These are phyloP conservation scores for Eulemur mongoz DNA, from an alignment of 2,797 vertebrate species.

Conservation along the genomic window DNA sequence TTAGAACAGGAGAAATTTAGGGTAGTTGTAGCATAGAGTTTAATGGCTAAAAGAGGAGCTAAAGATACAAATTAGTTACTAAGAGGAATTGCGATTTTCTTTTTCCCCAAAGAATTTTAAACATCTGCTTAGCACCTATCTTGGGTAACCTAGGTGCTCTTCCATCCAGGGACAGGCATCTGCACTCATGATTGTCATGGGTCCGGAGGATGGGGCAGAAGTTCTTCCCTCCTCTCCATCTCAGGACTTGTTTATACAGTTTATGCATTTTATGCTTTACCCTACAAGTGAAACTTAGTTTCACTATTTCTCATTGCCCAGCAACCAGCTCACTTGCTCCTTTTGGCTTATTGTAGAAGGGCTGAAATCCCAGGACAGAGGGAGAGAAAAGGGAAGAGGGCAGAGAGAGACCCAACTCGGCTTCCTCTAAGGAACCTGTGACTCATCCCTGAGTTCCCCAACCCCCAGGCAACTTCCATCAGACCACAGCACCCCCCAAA, in stretches of 20 bases:
- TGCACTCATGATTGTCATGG: not conserved
- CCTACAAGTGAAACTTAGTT: not conserved
- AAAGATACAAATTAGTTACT: not conserved
- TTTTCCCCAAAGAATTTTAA: not conserved
- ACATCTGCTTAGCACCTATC: not conserved
- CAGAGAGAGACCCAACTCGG: not conserved
- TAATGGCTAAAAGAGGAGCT: not conserved
- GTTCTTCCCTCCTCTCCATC: not conserved
- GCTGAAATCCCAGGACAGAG: not conserved
- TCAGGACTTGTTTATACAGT: not conserved
- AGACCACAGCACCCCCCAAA: not conserved
- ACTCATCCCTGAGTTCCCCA: constrained; percentile 1
- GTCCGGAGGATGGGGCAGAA: not conserved
- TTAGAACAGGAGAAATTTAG: not conserved
- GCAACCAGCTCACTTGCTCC: not conserved
- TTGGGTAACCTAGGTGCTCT: not conserved
- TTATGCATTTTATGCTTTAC: not conserved
- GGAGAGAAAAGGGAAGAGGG: not conserved
- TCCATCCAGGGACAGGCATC: not conserved
- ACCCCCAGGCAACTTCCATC: not conserved
- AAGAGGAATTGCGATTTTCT: not conserved
- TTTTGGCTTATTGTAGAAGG: not conserved
- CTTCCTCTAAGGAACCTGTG: not conserved
- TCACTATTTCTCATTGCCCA: not conserved
- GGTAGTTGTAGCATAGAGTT: not conserved